Evolutionary conservation across 2,797 vertebrate species (phyloP).

Genomic region (Helarctos malayanus): DNA sequence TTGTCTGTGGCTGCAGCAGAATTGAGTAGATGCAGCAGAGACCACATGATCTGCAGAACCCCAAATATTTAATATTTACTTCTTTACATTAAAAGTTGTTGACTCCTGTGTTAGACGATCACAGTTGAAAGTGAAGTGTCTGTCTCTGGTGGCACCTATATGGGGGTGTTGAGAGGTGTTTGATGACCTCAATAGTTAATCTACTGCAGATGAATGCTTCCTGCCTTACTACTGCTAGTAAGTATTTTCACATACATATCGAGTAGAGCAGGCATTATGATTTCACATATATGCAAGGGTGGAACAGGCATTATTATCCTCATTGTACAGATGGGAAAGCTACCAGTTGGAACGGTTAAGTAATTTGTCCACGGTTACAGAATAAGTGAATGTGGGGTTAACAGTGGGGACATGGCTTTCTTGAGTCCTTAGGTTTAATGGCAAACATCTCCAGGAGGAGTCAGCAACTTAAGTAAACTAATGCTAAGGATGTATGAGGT

Average conservation of each 20-base stretch:
- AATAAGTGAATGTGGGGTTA: not conserved
- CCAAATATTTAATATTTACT: not conserved
- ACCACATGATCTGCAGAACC: not conserved
- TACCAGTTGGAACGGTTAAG: not conserved
- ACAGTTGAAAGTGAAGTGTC: not conserved
- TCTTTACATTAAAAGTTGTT: not conserved
- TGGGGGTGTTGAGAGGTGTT: not conserved
- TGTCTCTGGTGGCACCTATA: not conserved
- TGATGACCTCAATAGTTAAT: not conserved
- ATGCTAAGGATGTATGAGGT: not conserved
- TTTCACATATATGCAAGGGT: not conserved
- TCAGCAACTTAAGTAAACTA: not conserved
- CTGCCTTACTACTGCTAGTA: not conserved
- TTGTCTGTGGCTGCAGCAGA: not conserved
- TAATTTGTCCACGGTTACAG: not conserved
- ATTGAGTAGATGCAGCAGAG: not conserved
- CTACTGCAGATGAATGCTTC: not conserved
- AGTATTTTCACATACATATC: not conserved
- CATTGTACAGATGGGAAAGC: conserved; percentile 20
- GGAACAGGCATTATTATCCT: not conserved
- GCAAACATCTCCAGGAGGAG: not conserved
- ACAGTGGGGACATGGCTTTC: not conserved
- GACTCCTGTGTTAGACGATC: not conserved
- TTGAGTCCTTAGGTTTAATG: not conserved
- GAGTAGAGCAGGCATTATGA: not conserved